Base-by-base conservation (phyloP, 1,140 invertebrate species). In the Armadillidium nasatum region DNA sequence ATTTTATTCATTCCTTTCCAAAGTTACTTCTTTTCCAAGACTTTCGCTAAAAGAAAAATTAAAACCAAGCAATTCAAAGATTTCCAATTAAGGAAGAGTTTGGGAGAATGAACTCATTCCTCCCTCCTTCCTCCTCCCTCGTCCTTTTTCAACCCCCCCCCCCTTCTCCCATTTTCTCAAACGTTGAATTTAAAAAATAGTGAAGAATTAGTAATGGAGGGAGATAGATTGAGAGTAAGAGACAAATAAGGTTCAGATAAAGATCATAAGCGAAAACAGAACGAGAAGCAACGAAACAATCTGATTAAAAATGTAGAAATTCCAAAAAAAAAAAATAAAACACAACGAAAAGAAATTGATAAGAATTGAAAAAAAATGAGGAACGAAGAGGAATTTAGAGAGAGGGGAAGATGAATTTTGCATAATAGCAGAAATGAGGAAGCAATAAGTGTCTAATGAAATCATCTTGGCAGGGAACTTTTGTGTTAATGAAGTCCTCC, bases 381-480 rank as follows among this genome's bases (percentile, higher is more conserved):
- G 33, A 33, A 33, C 33, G 33, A 33, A 33, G 33, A 33, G 6
- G 33, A 33, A 33, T 33, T 33, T 33, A 33, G 33, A 33, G 33
- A 33, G 33, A 33, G 33, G 33, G 33, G 6, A 33, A 33, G 33
- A 33, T 6, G 50, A 60, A 19, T 60, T 60, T 60, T 60, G 50
- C 50, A 60, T 60, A 60, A 60, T 60, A 60, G 50, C 50, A 60
- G 50, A 60, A 60, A 60, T 60, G 50, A 60, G 50, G 50, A 19
- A 60, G 50, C 19, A 60, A 60, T 60, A 60, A 60, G 50, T 60
- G 50, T 60, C 50, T 60, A 60, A 60, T 60, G 50, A 60, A 60
- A 60, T 60, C 50, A 60, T 60, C 50, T 60, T 60, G 50, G 50
- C 50, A 7, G 50, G 50, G 50, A 60, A 60, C 50, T 60, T 60